Percentiles rank a stretch among this genome's conserved stretches.
phyloP scores from a whole-genome alignment of 2,113 vertebrate genomes.

The Cynoglossus semilaevis region DNA sequence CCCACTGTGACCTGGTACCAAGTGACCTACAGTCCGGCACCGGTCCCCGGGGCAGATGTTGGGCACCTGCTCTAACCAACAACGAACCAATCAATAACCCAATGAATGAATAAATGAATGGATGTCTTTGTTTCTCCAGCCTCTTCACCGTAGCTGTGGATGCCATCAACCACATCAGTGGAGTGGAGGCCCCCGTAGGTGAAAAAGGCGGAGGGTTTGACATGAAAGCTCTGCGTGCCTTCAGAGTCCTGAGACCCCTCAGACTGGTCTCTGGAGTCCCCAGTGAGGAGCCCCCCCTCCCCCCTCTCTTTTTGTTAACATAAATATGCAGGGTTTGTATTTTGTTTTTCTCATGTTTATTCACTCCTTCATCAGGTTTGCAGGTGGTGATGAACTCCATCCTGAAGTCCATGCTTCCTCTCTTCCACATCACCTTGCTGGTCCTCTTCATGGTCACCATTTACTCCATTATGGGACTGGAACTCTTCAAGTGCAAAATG shows the following conservation, averaged over 20 bases:
- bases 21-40: too few species aligned
- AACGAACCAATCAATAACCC: too few species aligned
- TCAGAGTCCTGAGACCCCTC: conserved; percentile 90
- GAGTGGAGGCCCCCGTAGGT: conserved; percentile 74
- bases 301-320: too few species aligned
- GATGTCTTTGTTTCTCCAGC: conserved; percentile 56
- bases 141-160: conserved; percentile 86
- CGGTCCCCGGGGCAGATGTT: too few species aligned
- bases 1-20: too few species aligned
- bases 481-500: conserved; percentile 95
- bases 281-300: conserved; percentile 85
- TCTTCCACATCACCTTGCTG: conserved; percentile 88
- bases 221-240: conserved; percentile 92
- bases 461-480: conserved; percentile 89
- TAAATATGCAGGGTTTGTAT: too few species aligned
- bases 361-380: conserved; percentile 73
- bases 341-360: background rate
- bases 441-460: conserved; percentile 95
- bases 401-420: conserved; percentile 88
- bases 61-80: too few species aligned
- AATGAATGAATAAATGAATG: too few species aligned
- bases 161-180: conserved; percentile 83
- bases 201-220: conserved; percentile 89
- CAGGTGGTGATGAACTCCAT: conserved; percentile 96
- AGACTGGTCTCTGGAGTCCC: conserved; percentile 94